Base-by-base conservation (phyloP, 2,113 vertebrate genomes). In the Myrmecobius fasciatus region DNA sequence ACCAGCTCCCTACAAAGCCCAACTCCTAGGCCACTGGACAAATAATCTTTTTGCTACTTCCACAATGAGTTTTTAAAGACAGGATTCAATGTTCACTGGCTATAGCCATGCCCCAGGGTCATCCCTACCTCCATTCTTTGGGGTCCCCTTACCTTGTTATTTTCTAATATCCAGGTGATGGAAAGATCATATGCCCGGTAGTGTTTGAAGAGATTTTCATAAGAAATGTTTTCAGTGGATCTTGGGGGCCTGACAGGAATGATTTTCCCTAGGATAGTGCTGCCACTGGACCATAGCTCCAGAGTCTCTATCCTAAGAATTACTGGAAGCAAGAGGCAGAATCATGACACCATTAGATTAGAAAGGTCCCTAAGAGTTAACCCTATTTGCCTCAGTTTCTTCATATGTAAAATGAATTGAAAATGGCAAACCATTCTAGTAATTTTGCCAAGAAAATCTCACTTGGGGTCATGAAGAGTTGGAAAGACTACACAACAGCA, bases 101-200 rank as follows among this genome's bases (percentile, higher is more conserved):
- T 53, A 75, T 0, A 67, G 89, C 31, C 89, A 28, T 14, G 48
- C 4, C 49, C 52, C 46, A 49, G 88, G 92, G 25, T 14, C 67
- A 90, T 24, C 26, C 31, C 43, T 17, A 25, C 25, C 1, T 17
- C 83, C 24, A 36, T 0, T 31, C n/a, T 6, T 47, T 25, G 92
- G 89, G 53, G 67, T 47, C 0, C 10, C 53, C 98, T 91, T 97
- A 99, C 99, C 98, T 75, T 96, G 0, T n/a, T 0, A 3, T 95
- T 96, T 95, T 96, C 96, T 2, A 83, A 91, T 0, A 14, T 54
- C 91, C 95, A 98, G 94, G 97, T 97, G 90, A 98, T 0, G 0
- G 49, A 31, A 89, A 98, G 94, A 0, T 3, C 22, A 75, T 98
- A 99, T 0, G 0, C 52, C 0, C 67, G 93, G 22, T 7, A 20